Evolutionary conservation across 2,888 invertebrate genomes (phyloP), one percentile per base, ranked within the genome.

Genomic region (Lasioglossum vierecki): DNA sequence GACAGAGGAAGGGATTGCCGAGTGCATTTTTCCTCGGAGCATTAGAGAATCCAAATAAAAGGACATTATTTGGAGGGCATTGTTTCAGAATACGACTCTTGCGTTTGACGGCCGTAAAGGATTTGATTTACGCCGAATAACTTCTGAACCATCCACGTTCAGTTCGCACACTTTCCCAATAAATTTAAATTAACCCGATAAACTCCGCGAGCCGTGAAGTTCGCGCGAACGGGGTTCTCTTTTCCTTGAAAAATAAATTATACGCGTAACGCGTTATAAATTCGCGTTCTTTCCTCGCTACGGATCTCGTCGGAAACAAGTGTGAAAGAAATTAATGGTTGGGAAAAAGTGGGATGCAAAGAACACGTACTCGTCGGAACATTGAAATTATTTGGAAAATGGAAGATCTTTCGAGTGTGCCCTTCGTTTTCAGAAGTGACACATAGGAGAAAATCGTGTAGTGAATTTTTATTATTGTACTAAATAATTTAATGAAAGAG

Each of bases 121-220:
- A 80, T 83, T 81, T 88, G 83, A 88, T 88, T 83, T 79, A 88
- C 86, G 78, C 81, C 83, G 83, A 83, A 86, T 72, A 86, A 86
- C 86, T 86, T 83, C 80, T 79, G 73, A 78, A 80, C 79, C 46
- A 68, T 86, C 63, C 57, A 41, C 70, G 70, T 53, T 79, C 84
- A 39, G n/a, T 73, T 57, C 22, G 66, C 70, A 66, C 79, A 75
- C 77, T 83, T 76, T 73, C n/a, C 76, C 86, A 35, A 86, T 86
- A 86, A 86, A 86, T 86, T 86, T 68, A 75, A 83, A 82, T 86
- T 86, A 82, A 82, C 72, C 75, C 77, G 82, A 76, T 82, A 75
- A 83, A 86, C 79, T 78, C 79, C 41, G 53, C 60, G 80, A 77
- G 53, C 75, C 71, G 84, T 79, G 75, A 83, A 83, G 57, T 57